These are phyloP conservation scores for Hoplostethus atlanticus DNA, from an alignment of 2,797 vertebrate species.

Conservation along the genomic window DNA sequence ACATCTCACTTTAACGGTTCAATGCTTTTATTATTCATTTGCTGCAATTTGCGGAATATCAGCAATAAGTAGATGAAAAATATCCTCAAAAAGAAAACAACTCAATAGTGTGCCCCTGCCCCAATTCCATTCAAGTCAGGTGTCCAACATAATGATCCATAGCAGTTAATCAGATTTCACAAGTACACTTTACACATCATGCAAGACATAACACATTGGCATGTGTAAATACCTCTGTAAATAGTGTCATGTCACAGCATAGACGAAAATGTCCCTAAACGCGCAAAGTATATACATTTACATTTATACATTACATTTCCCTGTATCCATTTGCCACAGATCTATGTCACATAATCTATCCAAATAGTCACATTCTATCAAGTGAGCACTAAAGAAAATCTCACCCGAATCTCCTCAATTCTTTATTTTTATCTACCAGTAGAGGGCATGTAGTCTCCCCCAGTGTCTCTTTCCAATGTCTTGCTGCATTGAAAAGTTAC, in stretches of 20 bases:
- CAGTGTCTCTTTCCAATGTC: slow-evolving; percentile 48
- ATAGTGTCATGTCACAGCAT: not conserved
- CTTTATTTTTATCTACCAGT: slow-evolving; percentile 69
- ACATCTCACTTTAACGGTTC: slow-evolving; percentile 75
- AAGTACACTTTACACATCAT: slow-evolving; percentile 9
- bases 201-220: slow-evolving; percentile 3
- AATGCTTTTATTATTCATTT: slow-evolving; percentile 68
- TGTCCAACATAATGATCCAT: not conserved
- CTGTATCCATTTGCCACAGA: not conserved
- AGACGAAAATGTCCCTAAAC: not conserved
- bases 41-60: slow-evolving; percentile 66
- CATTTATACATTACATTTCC: not conserved
- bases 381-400: not conserved
- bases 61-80: slow-evolving; percentile 36
- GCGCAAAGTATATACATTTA: not conserved
- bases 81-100: not conserved
- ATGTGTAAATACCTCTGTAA: slow-evolving; percentile 4
- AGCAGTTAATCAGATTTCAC: slow-evolving; percentile 1
- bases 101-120: not conserved
- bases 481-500: slow-evolving; percentile 63
- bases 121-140: slow-evolving; percentile 12
- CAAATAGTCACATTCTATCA: slow-evolving; percentile 1
- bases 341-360: not conserved
- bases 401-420: slow-evolving; percentile 28
- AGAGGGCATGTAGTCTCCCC: slow-evolving; percentile 76